Conservation (phyloP, 2,888 invertebrate genomes). For the Drosophila mettleri region DNA sequence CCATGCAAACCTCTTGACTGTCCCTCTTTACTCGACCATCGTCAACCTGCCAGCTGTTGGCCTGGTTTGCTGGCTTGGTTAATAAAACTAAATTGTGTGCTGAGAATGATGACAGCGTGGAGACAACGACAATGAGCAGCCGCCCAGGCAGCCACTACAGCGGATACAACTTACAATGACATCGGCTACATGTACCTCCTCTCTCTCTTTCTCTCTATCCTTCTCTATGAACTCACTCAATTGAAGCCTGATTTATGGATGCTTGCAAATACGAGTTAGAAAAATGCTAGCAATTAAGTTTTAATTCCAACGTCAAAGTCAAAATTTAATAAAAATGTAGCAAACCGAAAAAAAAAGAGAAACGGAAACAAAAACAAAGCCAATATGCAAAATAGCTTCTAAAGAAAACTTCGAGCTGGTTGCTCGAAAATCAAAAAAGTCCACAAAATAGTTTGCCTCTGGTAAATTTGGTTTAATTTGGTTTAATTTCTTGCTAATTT, state of each 20-base stretch:
- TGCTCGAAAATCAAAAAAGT: constrained; percentile 4
- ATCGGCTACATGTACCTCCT: constrained; percentile 12
- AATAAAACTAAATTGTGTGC: constrained; percentile 79
- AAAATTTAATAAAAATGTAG: neutral
- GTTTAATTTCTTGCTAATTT: constrained; percentile 12
- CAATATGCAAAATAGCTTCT: constrained; percentile 34
- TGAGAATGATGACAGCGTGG: constrained; percentile 62
- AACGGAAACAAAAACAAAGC: constrained; percentile 14
- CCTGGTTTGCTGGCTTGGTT: constrained; percentile 47
- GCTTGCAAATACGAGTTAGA: constrained; percentile 9
- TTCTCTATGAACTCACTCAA: constrained; percentile 17
- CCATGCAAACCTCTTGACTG: neutral
- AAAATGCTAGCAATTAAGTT: constrained; percentile 40
- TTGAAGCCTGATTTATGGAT: constrained; percentile 22
- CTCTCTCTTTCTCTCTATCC: neutral
- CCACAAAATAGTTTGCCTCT: constrained; percentile 31
- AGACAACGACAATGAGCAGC: constrained; percentile 37
- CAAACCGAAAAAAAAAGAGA: neutral
- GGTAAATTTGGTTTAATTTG: constrained; percentile 9
- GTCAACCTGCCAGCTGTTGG: constrained; percentile 5
- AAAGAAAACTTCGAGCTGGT: constrained; percentile 8
- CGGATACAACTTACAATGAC: constrained; percentile 31
- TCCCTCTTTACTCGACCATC: neutral
- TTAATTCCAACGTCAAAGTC: constrained; percentile 17
- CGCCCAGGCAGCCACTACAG: constrained; percentile 6